Conservation (phyloP, 2,888 invertebrate species). For the Lochmaea capreae region DNA sequence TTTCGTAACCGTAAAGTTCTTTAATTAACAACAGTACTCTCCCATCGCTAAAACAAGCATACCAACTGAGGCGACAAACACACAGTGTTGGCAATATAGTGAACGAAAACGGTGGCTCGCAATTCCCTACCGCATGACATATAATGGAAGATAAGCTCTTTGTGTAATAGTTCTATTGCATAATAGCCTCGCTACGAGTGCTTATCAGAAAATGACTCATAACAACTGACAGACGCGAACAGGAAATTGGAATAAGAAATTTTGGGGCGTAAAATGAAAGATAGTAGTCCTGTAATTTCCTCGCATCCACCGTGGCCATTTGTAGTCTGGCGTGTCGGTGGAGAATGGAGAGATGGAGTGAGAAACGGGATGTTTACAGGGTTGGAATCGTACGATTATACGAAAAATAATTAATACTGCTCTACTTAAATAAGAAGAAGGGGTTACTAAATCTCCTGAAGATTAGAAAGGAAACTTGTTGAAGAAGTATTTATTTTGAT, state of each 20-base stretch:
- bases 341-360: constrained; percentile 32
- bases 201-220: constrained; percentile 81
- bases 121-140: constrained; percentile 62
- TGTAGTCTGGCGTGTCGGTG: constrained; percentile 57
- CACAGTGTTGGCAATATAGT: constrained; percentile 54
- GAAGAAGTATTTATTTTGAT: too few relatives aligned
- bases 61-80: constrained; percentile 59
- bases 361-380: constrained; percentile 26
- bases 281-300: constrained; percentile 81
- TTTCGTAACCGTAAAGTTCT: background rate
- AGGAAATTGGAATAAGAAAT: constrained; percentile 82
- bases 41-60: constrained; percentile 33
- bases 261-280: constrained; percentile 83
- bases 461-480: too few relatives aligned
- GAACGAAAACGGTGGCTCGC: constrained; percentile 27
- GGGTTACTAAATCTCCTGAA: too few relatives aligned
- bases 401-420: too few relatives aligned
- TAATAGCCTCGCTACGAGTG: constrained; percentile 67
- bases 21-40: background rate
- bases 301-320: constrained; percentile 64
- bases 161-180: constrained; percentile 68
- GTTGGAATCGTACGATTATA: background rate
- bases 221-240: constrained; percentile 72
- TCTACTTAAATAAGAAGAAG: too few relatives aligned
- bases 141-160: constrained; percentile 66